Conservation (phyloP, 2,888 invertebrate species). For the Thera obeliscata region DNA sequence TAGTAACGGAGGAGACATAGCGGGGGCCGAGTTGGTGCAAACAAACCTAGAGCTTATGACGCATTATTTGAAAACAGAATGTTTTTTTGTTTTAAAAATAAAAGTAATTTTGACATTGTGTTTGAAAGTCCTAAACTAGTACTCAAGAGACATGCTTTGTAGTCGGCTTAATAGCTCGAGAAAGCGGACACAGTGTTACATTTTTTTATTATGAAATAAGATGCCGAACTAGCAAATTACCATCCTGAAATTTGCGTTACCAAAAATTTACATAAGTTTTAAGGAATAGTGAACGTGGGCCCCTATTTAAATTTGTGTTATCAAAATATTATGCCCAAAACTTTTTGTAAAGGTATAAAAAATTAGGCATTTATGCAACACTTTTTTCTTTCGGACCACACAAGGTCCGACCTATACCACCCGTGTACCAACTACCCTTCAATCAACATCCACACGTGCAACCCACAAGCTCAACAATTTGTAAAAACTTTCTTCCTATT, state of each 20-base stretch:
- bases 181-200: too few relatives aligned
- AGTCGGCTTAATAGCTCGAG: too few relatives aligned
- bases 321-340: constrained; percentile 11
- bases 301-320: neutral
- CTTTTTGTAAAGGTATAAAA: constrained; percentile 25
- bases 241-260: too few relatives aligned
- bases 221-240: too few relatives aligned
- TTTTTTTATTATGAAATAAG: too few relatives aligned
- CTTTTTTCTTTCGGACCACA: constrained; percentile 39
- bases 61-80: too few relatives aligned
- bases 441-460: constrained; percentile 33
- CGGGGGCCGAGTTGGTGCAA: constrained; percentile 56
- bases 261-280: too few relatives aligned
- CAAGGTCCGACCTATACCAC: constrained; percentile 34
- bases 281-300: too few relatives aligned
- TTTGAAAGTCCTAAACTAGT: too few relatives aligned
- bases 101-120: too few relatives aligned
- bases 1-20: constrained; percentile 67
- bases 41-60: neutral
- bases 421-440: constrained; percentile 34
- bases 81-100: too few relatives aligned
- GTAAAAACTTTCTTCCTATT: constrained; percentile 21
- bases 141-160: too few relatives aligned
- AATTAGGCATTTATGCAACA: constrained; percentile 27
- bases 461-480: constrained; percentile 17